Base-by-base conservation (phyloP, 1,140 invertebrate genomes). In the Odontomachus brunneus region DNA sequence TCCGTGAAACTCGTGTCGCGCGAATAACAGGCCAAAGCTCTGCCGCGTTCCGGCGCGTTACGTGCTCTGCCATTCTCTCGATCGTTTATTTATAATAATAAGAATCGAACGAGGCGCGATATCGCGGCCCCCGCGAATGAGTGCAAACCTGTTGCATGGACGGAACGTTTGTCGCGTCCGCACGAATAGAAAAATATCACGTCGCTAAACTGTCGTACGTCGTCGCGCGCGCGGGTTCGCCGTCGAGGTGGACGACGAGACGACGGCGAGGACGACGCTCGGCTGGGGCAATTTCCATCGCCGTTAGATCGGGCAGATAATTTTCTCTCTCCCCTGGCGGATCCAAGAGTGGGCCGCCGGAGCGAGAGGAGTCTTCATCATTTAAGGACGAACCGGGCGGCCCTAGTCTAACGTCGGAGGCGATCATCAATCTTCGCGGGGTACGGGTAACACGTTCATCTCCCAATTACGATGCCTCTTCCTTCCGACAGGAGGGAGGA, bases 371-470 rank as follows among this genome's bases (percentile, higher is more conserved):
- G 60, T 62, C 73, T 57, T 87, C 78, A 66, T 85, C 55, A 59
- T 78, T 86, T 57, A 51, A 59, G n/a, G 63, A 38, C 48, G 33
- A 62, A 55, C n/a, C 49, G 15, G 59, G 48, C 48, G 73, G 29
- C 69, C 83, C 81, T 26, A 67, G 62, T 84, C 82, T 65, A 44
- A 17, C 74, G 55, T 51, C 80, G 38, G 38, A 73, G 53, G 51
- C 73, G 82, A 87, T 87, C 86, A 88, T 88, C 86, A 88, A 88
- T 88, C 86, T 87, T 87, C 71, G 65, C 62, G 33, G 71, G 53
- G 55, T 33, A 48, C 71, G 82, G 82, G 85, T 88, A 88, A 88
- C 82, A 67, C 86, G 86, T 88, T 88, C 85, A 88, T 88, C 86
- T 88, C 65, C 85, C 85, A 88, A 88, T 88, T 88, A 88, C 86